Percentiles rank a stretch among this genome's conserved stretches.
These are phyloP conservation scores for Eufriesea mexicana DNA, from an alignment of 1,140 invertebrate species.

Conservation along the genomic window DNA sequence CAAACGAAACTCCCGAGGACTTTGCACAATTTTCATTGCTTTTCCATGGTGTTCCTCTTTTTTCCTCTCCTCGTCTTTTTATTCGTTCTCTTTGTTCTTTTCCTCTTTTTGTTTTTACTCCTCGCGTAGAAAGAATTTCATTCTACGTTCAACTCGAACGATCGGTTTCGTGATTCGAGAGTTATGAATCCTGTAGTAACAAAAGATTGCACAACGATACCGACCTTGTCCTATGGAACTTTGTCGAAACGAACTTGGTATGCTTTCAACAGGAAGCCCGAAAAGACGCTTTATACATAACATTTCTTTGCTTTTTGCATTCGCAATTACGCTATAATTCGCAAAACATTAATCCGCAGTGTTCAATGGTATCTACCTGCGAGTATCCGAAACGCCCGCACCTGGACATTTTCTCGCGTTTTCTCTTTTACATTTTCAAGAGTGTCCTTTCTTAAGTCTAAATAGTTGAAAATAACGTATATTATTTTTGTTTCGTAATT, in stretches of 20 bases:
- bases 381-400: too few relatives aligned
- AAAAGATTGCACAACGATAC: slow-evolving; percentile 22
- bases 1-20: not conserved
- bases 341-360: slow-evolving; percentile 58
- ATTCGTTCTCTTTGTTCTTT: not conserved
- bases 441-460: slow-evolving; percentile 50
- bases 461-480: slow-evolving; percentile 55
- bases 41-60: too few relatives aligned
- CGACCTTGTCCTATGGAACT: slow-evolving; percentile 26
- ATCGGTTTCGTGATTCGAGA: not conserved
- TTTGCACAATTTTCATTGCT: not conserved
- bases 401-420: not conserved
- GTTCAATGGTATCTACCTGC: slow-evolving; percentile 65
- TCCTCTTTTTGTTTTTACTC: not conserved
- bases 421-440: not conserved
- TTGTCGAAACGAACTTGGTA: slow-evolving; percentile 46
- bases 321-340: slow-evolving; percentile 61
- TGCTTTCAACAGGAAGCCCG: slow-evolving; percentile 61
- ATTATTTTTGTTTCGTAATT: not conserved
- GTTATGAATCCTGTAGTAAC: slow-evolving; percentile 4
- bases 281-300: slow-evolving; percentile 56
- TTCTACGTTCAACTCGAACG: not conserved
- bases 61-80: too few relatives aligned
- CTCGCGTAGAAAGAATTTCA: not conserved
- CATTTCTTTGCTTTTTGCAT: slow-evolving; percentile 48